Evolutionary conservation across 2,113 vertebrate genomes (phyloP), one percentile per base, ranked within the genome.

Genomic region (Charina bottae): DNA sequence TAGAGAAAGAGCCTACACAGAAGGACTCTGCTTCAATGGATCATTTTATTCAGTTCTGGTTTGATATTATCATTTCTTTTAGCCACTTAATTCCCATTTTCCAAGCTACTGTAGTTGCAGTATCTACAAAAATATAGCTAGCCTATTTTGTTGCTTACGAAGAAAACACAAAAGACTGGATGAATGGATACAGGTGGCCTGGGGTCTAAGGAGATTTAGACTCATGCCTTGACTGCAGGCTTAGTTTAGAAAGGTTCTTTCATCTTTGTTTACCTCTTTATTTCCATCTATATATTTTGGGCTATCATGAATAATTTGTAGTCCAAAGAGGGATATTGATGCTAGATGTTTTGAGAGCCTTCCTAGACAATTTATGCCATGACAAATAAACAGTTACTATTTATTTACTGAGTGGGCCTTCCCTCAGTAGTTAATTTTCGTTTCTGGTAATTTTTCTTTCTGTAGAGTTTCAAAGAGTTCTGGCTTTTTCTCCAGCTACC

Each of bases 1-100:
- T 85, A 83, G 60, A 91, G 37, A 93, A 89, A 54, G 56, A 93
- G 88, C 15, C 68, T 46, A 84, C 89, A 64, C 6, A 93, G 87
- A 3, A 17, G 78, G 13, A 33, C 56, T 26, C 21, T 92, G 64
- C 91, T 92, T 91, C 93, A 88, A 28, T 21, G 0, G 58, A 8
- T 19, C 68, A 15, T 85, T 94, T 94, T 92, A 49, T 59, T 93
- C 58, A 88, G 0, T 12, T 8, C 46, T 92, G 62, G 58, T 90
- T 94, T 94, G 33, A 94, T 87, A 28, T 83, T 64, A 42, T 83
- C 23, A 49, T 90, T 94, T 92, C 84, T 93, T 94, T 84, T 28
- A 92, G 78, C 54, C 55, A 9, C 88, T 94, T 64, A 94, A 23
- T 42, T 91, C 42, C 53, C 3, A 37, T 83, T 93, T 94, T 68